These are phyloP conservation scores for Caenorhabditis tropicalis DNA, from an alignment of 1,140 invertebrate species.

Conservation along the genomic window DNA sequence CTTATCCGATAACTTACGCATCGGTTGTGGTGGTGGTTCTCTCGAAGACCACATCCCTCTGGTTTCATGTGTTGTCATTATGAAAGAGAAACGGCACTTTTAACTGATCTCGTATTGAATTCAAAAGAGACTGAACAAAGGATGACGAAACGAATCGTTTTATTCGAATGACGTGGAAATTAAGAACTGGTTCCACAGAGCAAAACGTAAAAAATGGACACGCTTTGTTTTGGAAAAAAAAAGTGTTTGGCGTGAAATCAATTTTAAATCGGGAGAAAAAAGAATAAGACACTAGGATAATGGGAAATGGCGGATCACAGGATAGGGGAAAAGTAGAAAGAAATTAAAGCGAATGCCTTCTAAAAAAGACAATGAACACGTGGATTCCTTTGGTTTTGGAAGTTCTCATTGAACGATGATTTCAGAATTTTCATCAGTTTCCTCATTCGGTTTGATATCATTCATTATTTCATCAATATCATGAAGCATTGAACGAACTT, in stretches of 20 bases:
- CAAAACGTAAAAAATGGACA: not conserved
- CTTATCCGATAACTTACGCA: not conserved
- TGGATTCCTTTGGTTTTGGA: too few species aligned
- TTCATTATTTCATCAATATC: conserved; percentile 12
- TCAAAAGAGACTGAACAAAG: too few species aligned
- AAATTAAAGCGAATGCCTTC: not conserved
- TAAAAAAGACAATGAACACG: not conserved
- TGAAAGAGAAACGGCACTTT: not conserved
- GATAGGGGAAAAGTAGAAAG: not conserved
- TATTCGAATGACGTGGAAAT: not conserved
- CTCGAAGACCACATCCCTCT: not conserved
- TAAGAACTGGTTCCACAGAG: not conserved
- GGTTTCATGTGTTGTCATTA: conserved; percentile 5
- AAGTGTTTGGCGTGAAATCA: not conserved
- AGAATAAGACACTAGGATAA: too few species aligned
- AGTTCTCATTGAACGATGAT: not conserved
- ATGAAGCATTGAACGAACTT: conserved; percentile 6
- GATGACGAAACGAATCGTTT: not conserved
- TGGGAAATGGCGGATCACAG: not conserved
- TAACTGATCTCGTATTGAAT: not conserved
- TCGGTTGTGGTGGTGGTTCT: not conserved
- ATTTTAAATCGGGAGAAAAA: not conserved
- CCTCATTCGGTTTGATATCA: not conserved
- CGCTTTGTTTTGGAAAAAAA: not conserved
- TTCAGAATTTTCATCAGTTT: not conserved